These are phyloP conservation scores for Morbakka virulenta DNA, from an alignment of 30 jellyfish, hydroid and myxozoan genomes.

Conservation along the genomic window DNA sequence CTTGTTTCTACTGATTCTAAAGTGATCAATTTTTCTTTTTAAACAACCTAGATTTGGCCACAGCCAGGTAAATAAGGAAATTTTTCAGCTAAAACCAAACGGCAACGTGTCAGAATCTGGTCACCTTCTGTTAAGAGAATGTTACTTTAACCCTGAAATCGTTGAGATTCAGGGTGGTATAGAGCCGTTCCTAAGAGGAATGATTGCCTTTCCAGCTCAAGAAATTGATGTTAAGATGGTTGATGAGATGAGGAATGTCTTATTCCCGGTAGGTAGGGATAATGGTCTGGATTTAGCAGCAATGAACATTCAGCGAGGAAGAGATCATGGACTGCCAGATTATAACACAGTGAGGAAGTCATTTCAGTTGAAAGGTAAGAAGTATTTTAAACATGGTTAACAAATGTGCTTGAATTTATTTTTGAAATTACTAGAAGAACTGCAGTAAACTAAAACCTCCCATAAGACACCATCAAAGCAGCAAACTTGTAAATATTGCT, in stretches of 20 bases:
- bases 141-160: constrained; percentile 92
- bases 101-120: constrained; percentile 73
- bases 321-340: constrained; percentile 97
- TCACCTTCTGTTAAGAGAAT: constrained; percentile 79
- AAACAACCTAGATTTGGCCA: constrained; percentile 92
- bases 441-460: too few species aligned
- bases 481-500: too few species aligned
- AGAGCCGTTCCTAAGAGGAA: constrained; percentile 92
- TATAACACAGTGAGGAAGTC: constrained; percentile 72
- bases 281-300: constrained; percentile 95
- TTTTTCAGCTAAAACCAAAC: constrained; percentile 71
- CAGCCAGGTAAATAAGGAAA: constrained; percentile 89
- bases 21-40: too few species aligned
- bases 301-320: constrained; percentile 91
- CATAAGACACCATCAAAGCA: too few species aligned
- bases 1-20: too few species aligned
- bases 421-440: neutral
- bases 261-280: constrained; percentile 84
- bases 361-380: constrained; percentile 76
- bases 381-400: neutral
- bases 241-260: constrained; percentile 93
- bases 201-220: constrained; percentile 81
- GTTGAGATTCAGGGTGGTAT: constrained; percentile 84
- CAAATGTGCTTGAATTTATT: neutral
- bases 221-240: constrained; percentile 78